Conservation (phyloP, 2,797 vertebrate genomes). For the Amphiprion clarkii region DNA sequence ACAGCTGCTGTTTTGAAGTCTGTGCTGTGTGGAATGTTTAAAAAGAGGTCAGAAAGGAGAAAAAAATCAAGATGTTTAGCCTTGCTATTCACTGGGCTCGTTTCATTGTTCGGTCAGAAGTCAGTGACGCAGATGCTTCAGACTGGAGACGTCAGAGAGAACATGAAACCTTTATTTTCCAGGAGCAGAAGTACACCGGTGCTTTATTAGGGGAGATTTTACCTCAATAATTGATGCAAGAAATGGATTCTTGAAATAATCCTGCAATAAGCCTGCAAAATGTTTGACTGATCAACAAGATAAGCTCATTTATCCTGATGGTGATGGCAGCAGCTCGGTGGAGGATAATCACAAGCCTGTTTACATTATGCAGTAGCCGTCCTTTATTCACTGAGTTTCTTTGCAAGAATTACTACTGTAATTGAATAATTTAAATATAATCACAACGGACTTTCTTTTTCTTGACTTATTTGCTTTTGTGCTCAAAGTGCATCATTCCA, state of each 20-base stretch:
- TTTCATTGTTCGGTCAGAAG: slow-evolving; percentile 44
- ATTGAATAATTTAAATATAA: background rate
- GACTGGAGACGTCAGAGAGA: slow-evolving; percentile 3
- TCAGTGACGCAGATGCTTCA: slow-evolving; percentile 34
- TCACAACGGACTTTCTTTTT: background rate
- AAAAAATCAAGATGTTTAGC: slow-evolving; percentile 36
- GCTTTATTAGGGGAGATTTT: slow-evolving; percentile 24
- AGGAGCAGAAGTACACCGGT: slow-evolving; percentile 4
- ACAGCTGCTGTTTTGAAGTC: slow-evolving; percentile 10
- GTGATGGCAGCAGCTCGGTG: slow-evolving; percentile 24
- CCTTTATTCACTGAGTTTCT: background rate
- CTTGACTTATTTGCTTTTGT: background rate
- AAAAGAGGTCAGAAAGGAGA: background rate
- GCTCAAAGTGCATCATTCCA: slow-evolving; percentile 18
- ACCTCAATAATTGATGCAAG: slow-evolving; percentile 40
- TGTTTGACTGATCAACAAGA: slow-evolving; percentile 35
- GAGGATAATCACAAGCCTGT: slow-evolving; percentile 16
- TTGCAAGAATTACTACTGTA: background rate
- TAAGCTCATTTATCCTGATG: slow-evolving; percentile 20
- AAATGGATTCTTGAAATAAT: slow-evolving; percentile 47
- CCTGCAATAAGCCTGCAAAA: slow-evolving; percentile 14
- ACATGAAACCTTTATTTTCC: slow-evolving; percentile 21
- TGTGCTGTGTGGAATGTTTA: background rate
- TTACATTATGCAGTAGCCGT: slow-evolving; percentile 13
- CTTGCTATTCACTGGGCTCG: slow-evolving; percentile 39